These are phyloP conservation scores for Cantharis lateralis DNA, from an alignment of 2,888 invertebrate genomes.

Conservation along the genomic window DNA sequence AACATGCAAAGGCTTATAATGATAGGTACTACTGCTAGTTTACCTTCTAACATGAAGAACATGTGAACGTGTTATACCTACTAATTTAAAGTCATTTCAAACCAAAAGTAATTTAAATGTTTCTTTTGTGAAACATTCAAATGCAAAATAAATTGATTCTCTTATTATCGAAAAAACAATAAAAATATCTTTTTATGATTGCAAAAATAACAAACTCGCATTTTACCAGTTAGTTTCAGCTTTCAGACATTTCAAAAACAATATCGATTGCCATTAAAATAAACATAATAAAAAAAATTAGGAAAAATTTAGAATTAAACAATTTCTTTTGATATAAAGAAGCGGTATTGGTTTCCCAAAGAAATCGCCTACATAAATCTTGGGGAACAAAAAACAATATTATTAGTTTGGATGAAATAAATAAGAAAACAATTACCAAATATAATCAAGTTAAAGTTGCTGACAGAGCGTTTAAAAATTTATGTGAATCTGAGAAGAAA, in stretches of 20 bases:
- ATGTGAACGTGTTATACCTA: constrained; percentile 17
- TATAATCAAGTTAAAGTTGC: neutral
- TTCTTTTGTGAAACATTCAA: constrained; percentile 1
- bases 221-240: neutral
- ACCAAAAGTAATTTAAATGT: constrained; percentile 6
- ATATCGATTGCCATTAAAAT: neutral
- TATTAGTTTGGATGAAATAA: neutral
- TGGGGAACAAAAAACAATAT: neutral
- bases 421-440: neutral
- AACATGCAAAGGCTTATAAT: constrained; percentile 46
- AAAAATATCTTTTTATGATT: neutral
- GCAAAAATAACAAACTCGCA: neutral
- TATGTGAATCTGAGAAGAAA: neutral
- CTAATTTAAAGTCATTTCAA: constrained; percentile 19
- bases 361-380: neutral
- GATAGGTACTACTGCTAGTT: constrained; percentile 37
- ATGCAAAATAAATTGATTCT: neutral
- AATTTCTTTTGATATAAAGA: neutral
- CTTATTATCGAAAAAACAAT: neutral
- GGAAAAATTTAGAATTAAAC: neutral
- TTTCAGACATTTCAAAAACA: neutral
- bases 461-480: neutral
- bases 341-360: neutral
- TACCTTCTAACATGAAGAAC: constrained; percentile 22
- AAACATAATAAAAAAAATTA: too few species aligned